phyloP scores from a whole-genome alignment of 2,797 vertebrate species.

The Hipposideros larvatus region DNA sequence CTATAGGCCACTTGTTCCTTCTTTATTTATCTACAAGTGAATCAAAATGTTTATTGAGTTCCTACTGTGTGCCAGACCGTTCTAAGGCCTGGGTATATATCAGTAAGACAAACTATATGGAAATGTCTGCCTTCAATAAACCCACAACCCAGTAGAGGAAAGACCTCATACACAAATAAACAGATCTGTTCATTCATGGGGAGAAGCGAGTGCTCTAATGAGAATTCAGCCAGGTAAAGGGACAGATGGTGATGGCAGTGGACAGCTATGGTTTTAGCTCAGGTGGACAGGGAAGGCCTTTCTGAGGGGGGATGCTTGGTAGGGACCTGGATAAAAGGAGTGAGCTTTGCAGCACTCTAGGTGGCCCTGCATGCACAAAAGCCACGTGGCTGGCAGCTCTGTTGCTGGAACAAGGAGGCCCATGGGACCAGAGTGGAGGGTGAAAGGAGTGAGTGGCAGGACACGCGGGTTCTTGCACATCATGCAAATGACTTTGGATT shows the following conservation, averaged over 20 bases:
- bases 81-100: neutral
- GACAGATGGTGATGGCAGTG: fast-evolving
- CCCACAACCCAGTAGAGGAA: neutral
- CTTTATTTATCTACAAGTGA: neutral
- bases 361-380: neutral
- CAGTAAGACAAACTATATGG: neutral
- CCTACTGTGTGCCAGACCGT: neutral
- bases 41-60: fast-evolving
- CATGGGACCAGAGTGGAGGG: fast-evolving
- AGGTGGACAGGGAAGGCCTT: neutral
- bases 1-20: fast-evolving
- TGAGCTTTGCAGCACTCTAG: too few species aligned
- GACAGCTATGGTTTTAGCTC: neutral
- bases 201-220: fast-evolving
- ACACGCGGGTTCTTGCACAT: neutral
- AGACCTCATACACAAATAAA: too few species aligned
- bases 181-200: fast-evolving
- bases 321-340: neutral
- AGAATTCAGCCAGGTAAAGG: neutral
- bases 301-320: neutral
- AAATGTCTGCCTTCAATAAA: neutral
- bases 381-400: neutral
- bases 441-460: fast-evolving
- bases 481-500: fast-evolving
- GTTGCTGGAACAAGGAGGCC: neutral